A percentile compares a stretch with the other conserved stretches of the same genome.
These are phyloP conservation scores for Piaya cayana DNA, from an alignment of 2,113 vertebrate genomes.

Conservation along the genomic window DNA sequence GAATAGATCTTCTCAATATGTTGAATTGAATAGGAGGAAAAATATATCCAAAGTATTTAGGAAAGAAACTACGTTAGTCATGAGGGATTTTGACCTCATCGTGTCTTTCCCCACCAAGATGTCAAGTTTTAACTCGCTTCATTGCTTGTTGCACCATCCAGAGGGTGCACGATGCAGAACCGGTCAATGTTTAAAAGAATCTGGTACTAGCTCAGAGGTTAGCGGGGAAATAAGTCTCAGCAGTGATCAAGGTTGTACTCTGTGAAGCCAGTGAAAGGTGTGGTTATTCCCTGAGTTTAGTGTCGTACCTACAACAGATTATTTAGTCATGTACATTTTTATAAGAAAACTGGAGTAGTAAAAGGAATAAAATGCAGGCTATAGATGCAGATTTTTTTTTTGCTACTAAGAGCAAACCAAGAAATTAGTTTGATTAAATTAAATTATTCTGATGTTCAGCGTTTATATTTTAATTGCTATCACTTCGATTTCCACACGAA, in stretches of 20 bases:
- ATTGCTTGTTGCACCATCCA: neutral
- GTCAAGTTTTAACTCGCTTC: conserved; percentile 34
- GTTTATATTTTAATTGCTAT: neutral
- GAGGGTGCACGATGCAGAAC: neutral
- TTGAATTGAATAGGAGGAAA: conserved; percentile 21
- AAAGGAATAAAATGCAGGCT: neutral
- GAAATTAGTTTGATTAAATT: neutral
- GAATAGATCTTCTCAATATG: conserved; percentile 7
- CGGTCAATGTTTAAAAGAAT: neutral
- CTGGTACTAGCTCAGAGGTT: neutral
- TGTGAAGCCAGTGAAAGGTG: neutral
- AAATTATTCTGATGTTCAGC: neutral
- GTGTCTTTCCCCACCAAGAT: neutral
- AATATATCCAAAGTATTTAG: neutral
- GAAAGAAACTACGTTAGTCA: neutral
- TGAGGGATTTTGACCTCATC: conserved; percentile 2
- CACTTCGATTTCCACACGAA: neutral
- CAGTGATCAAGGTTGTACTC: neutral
- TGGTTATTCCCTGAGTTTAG: neutral
- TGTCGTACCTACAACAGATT: neutral
- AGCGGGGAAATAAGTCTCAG: neutral
- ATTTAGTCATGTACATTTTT: neutral
- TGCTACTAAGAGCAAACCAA: neutral
- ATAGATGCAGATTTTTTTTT: neutral
- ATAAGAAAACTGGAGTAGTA: neutral